Evolutionary conservation across 2,888 invertebrate genomes (phyloP).

Genomic region (Archips crataeganus): DNA sequence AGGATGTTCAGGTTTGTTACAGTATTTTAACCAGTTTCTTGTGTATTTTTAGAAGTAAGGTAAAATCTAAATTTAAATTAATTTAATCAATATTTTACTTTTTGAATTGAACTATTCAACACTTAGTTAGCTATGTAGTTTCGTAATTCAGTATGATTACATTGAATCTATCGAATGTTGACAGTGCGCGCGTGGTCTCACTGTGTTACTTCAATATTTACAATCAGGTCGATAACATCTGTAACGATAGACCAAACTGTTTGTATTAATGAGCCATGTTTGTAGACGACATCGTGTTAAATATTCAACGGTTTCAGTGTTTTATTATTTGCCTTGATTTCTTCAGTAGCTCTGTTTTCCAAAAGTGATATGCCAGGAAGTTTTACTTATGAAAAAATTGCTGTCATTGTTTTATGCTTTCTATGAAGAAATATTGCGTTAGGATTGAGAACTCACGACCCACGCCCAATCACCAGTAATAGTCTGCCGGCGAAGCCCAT

Average conservation of each 20-base stretch:
- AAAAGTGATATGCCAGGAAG: not conserved
- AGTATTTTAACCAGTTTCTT: not conserved
- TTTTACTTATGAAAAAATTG: not conserved
- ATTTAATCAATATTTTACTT: not conserved
- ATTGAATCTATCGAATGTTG: conserved; percentile 11
- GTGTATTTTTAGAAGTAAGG: not conserved
- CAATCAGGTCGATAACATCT: conserved; percentile 5
- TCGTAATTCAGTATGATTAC: conserved; percentile 11
- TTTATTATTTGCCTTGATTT: not conserved
- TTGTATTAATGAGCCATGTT: conserved; percentile 8
- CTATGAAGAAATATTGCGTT: conserved; percentile 47
- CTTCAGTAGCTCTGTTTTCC: not conserved
- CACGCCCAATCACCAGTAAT: conserved; percentile 48
- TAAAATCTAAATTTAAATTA: no score
- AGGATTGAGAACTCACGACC: conserved; percentile 45
- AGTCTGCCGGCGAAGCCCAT: conserved; percentile 43
- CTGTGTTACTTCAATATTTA: conserved; percentile 20
- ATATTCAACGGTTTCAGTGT: not conserved
- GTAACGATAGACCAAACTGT: conserved; percentile 6
- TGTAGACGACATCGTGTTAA: not conserved
- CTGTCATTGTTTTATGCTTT: conserved; percentile 10
- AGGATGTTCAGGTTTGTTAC: conserved; percentile 60
- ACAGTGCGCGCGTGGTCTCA: conserved; percentile 15
- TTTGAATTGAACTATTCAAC: not conserved
- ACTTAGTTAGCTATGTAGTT: not conserved